These are phyloP conservation scores for Chrysoperla carnea DNA, from an alignment of 1,140 invertebrate species.

Conservation along the genomic window DNA sequence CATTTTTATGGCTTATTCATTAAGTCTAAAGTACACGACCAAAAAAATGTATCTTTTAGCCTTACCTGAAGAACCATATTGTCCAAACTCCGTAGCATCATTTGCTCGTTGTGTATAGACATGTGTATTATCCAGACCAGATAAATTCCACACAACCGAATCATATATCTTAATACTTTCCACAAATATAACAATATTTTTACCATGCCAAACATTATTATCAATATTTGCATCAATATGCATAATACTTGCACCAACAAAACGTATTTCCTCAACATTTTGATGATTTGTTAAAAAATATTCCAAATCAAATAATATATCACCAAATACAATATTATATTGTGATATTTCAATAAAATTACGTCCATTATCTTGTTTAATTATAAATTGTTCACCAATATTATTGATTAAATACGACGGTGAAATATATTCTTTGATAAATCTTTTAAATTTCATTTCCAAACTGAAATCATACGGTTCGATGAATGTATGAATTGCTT, in stretches of 20 bases:
- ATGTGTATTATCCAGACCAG: slow-evolving; percentile 4
- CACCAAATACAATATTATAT: neutral
- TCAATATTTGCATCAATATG: slow-evolving; percentile 6
- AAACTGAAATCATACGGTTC: neutral
- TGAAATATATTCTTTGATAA: neutral
- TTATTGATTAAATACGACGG: neutral
- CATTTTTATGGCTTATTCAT: no score
- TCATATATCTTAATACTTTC: slow-evolving; percentile 3
- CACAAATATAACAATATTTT: slow-evolving; percentile 5
- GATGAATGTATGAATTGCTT: neutral
- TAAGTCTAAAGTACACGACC: no score
- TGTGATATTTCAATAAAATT: neutral
- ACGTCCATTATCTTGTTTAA: neutral
- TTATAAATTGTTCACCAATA: neutral
- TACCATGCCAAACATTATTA: slow-evolving; percentile 5
- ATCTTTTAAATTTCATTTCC: neutral
- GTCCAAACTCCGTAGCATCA: no score
- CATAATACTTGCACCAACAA: slow-evolving; percentile 3
- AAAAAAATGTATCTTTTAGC: no score
- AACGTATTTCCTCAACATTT: slow-evolving; percentile 5
- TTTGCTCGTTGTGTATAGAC: neutral
- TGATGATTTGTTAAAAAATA: neutral
- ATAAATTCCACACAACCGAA: slow-evolving; percentile 7
- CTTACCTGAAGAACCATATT: no score
- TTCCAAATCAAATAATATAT: slow-evolving; percentile 2